Conservation (phyloP, 1,140 invertebrate genomes). For the Oncopodura yosiiana region DNA sequence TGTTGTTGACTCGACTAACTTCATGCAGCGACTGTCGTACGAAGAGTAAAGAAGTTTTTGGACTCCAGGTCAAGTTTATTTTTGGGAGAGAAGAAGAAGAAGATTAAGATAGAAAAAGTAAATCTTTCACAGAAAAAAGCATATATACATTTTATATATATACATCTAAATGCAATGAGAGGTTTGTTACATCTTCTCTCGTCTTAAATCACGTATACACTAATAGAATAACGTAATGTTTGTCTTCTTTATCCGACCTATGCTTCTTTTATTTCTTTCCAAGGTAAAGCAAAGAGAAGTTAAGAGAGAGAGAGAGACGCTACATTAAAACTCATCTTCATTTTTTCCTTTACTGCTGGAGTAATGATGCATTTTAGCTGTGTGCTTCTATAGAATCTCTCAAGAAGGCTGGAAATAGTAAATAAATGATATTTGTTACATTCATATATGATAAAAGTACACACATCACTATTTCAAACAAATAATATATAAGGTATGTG, state of each 20-base stretch:
- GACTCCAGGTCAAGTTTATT: conserved; percentile 36
- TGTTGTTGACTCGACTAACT: conserved; percentile 29
- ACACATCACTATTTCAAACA: no score
- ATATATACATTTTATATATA: not conserved
- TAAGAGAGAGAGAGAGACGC: no score
- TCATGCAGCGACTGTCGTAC: conserved; percentile 29
- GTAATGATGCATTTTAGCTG: not conserved
- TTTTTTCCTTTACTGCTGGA: not conserved
- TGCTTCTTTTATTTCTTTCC: conserved; percentile 25
- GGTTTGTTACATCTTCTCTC: not conserved
- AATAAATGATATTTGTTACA: no score
- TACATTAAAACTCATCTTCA: not conserved
- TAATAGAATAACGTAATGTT: conserved; percentile 4
- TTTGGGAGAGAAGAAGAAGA: conserved; percentile 29
- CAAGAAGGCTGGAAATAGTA: no score
- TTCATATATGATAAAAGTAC: no score
- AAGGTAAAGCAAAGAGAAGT: conserved; percentile 5
- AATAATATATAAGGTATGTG: no score
- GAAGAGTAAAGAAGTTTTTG: conserved; percentile 25
- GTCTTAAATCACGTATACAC: not conserved
- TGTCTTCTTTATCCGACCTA: conserved; percentile 30
- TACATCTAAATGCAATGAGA: not conserved
- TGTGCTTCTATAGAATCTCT: no score
- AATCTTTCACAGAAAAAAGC: not conserved
- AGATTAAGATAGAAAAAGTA: not conserved